Conservation (phyloP, 2,797 vertebrate genomes). For the Gouania willdenowi region DNA sequence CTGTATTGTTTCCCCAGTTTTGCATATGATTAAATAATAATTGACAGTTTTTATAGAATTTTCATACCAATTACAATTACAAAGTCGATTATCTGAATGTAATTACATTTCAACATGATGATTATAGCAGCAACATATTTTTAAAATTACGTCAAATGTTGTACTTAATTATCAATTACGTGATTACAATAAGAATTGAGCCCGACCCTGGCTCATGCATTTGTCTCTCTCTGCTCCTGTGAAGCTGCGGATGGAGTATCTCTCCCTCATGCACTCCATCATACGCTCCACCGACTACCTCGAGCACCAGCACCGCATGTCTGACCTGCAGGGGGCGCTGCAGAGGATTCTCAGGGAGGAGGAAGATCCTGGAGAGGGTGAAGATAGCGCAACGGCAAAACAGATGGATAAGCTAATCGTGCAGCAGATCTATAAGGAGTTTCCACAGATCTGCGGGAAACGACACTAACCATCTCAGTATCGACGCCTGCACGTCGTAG, state of each 20-base stretch:
- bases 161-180: too few species aligned
- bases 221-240: not conserved
- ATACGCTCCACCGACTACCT: slow-evolving; percentile 91
- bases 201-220: not conserved
- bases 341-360: slow-evolving; percentile 90
- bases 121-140: too few species aligned
- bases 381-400: slow-evolving; percentile 79
- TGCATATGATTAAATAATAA: too few species aligned
- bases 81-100: too few species aligned
- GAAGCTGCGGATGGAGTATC: slow-evolving; percentile 96
- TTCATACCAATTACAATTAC: too few species aligned
- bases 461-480: slow-evolving; percentile 42
- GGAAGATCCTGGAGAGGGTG: slow-evolving; percentile 62
- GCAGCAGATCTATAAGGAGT: slow-evolving; percentile 90
- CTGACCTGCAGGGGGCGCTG: slow-evolving; percentile 86
- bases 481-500: slow-evolving; percentile 34
- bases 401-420: slow-evolving; percentile 98
- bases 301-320: slow-evolving; percentile 88
- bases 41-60: too few species aligned
- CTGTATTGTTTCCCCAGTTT: too few species aligned
- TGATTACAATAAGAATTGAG: too few species aligned
- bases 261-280: slow-evolving; percentile 95
- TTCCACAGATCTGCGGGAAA: slow-evolving; percentile 78
- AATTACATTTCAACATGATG: too few species aligned
- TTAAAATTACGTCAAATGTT: too few species aligned